Percentiles rank a stretch among this genome's conserved stretches.
These are phyloP conservation scores for Orthosia gracilis DNA, from an alignment of 2,888 invertebrate genomes.

Conservation along the genomic window DNA sequence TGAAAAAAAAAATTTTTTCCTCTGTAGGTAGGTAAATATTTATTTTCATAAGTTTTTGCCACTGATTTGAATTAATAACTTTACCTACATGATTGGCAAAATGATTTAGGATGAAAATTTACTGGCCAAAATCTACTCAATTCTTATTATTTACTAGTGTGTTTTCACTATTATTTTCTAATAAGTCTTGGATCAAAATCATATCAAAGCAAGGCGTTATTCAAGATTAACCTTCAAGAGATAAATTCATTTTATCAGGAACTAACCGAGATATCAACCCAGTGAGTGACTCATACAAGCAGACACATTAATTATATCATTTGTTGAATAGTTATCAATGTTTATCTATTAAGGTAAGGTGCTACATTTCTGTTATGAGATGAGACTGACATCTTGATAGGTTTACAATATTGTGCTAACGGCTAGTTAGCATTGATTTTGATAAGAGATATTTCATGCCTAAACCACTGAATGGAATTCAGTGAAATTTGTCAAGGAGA, in stretches of 20 bases:
- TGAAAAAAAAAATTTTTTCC: neutral
- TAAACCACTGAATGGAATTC: too few species aligned
- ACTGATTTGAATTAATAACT: neutral
- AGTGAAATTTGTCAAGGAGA: too few species aligned
- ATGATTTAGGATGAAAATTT: neutral
- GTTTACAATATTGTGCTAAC: constrained; percentile 3
- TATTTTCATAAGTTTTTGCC: neutral
- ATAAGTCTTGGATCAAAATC: neutral
- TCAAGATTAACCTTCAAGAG: constrained; percentile 26
- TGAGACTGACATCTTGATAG: neutral
- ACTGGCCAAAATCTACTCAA: neutral
- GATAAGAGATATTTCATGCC: neutral
- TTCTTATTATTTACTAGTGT: neutral
- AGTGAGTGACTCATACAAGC: constrained; percentile 30
- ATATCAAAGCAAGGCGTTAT: neutral
- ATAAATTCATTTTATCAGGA: constrained; percentile 9
- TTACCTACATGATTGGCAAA: neutral
- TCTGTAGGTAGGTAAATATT: neutral
- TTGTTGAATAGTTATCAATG: neutral
- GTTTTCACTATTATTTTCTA: neutral
- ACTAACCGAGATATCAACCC: constrained; percentile 25
- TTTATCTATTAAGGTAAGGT: constrained; percentile 12
- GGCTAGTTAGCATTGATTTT: neutral
- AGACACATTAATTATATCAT: constrained; percentile 8
- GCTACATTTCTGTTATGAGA: neutral